A percentile compares a stretch with the other conserved stretches of the same genome.
Evolutionary conservation across 1,140 invertebrate species (phyloP).

Genomic region (Bombyx mori): DNA sequence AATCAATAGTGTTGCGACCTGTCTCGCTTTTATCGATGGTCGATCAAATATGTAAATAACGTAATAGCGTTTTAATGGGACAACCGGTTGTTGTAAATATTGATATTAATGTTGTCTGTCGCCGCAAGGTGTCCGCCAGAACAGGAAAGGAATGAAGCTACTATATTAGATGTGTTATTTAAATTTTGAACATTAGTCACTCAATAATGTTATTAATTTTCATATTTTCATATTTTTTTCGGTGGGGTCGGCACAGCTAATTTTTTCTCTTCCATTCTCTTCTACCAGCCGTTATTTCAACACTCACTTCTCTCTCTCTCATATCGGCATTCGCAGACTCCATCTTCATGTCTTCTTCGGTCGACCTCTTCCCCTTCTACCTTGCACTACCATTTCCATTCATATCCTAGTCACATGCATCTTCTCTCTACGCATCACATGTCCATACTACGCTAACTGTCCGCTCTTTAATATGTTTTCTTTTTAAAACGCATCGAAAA

Average conservation of each 20-base stretch:
- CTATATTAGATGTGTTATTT: slow-evolving; percentile 1
- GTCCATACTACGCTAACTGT: too few species aligned
- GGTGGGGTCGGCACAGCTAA: too few species aligned
- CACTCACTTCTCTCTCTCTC: too few species aligned
- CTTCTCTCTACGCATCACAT: too few species aligned
- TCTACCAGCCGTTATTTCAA: too few species aligned
- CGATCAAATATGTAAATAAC: slow-evolving; percentile 34
- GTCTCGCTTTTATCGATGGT: slow-evolving; percentile 24
- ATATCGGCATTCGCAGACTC: too few species aligned
- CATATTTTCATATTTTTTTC: not conserved
- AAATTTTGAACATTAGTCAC: not conserved
- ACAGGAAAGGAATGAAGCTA: slow-evolving; percentile 8
- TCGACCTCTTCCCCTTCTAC: too few species aligned
- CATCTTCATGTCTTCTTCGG: too few species aligned
- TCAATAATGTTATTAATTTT: not conserved
- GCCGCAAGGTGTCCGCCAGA: slow-evolving; percentile 15
- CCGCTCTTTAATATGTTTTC: not conserved
- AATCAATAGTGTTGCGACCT: slow-evolving; percentile 21
- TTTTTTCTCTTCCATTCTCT: too few species aligned
- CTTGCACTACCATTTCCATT: not conserved
- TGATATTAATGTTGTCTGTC: slow-evolving; percentile 24
- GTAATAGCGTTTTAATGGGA: slow-evolving; percentile 33
- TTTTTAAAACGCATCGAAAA: not conserved
- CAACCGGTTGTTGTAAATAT: slow-evolving; percentile 26
- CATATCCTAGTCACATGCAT: not conserved